These are phyloP conservation scores for Aulostomus chinensis DNA, from an alignment of 2,797 vertebrate genomes.

Conservation along the genomic window DNA sequence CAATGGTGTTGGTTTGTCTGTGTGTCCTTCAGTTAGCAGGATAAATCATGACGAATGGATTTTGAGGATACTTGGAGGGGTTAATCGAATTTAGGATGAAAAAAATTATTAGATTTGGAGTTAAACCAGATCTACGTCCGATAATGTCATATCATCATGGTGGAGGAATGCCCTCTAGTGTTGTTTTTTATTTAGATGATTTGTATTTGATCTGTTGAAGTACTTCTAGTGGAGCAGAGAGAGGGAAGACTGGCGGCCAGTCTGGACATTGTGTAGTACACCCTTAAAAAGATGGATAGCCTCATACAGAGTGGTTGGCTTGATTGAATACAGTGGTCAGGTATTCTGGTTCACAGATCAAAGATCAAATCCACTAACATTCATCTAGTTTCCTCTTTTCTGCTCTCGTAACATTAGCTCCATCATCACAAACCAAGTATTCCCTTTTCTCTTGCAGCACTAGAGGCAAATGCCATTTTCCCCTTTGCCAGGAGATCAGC, in stretches of 20 bases:
- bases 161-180: no score
- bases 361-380: constrained; percentile 55
- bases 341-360: constrained; percentile 49
- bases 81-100: no score
- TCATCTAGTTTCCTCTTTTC: constrained; percentile 34
- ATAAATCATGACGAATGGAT: no score
- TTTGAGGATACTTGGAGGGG: no score
- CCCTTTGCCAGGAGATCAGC: constrained; percentile 33
- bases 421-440: constrained; percentile 38
- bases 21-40: no score
- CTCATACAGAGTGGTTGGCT: constrained; percentile 24
- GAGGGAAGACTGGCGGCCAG: constrained; percentile 10
- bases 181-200: constrained; percentile 7
- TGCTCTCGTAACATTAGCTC: constrained; percentile 30
- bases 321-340: constrained; percentile 52
- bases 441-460: constrained; percentile 1
- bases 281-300: constrained; percentile 27
- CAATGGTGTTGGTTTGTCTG: no score
- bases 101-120: no score
- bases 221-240: constrained; percentile 6
- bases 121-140: no score
- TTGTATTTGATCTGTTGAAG: constrained; percentile 8
- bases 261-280: constrained; percentile 11
- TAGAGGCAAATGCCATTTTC: constrained; percentile 28
- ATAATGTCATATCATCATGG: no score